These are phyloP conservation scores for Rattus rattus DNA, from an alignment of 2,113 vertebrate species.

Conservation along the genomic window DNA sequence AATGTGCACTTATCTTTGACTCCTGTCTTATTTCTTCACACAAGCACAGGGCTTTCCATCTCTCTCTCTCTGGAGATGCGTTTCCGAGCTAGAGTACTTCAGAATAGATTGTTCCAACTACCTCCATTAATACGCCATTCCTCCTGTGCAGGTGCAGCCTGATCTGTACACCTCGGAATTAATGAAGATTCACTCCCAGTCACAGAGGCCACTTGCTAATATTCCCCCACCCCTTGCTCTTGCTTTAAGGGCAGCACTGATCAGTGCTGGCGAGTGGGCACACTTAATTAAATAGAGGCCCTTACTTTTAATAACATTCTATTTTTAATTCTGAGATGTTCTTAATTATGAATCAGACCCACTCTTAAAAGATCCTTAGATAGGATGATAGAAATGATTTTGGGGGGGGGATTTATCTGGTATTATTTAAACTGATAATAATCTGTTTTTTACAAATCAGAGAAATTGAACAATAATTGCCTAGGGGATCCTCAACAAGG, in stretches of 20 bases:
- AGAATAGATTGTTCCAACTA: conserved; percentile 58
- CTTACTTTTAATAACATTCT: conserved; percentile 72
- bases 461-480: conserved; percentile 61
- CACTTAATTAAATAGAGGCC: conserved; percentile 65
- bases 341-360: conserved; percentile 64
- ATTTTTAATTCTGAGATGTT: conserved; percentile 47
- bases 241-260: conserved; percentile 29
- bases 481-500: background rate
- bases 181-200: background rate
- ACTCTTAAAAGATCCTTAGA: background rate
- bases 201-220: conserved; percentile 17
- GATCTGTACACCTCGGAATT: background rate
- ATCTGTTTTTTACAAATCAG: conserved; percentile 50
- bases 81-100: conserved; percentile 42
- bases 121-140: conserved; percentile 1
- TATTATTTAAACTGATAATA: conserved; percentile 12
- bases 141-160: background rate
- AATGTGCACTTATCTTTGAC: conserved; percentile 49
- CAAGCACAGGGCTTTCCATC: conserved; percentile 15
- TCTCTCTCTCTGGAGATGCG: conserved; percentile 40
- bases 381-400: conserved; percentile 12
- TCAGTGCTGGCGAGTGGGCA: conserved; percentile 24
- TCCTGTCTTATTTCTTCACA: conserved; percentile 60
- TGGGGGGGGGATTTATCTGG: conserved; percentile 17
- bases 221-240: background rate